These are phyloP conservation scores for Macrobrachium rosenbergii DNA, from an alignment of 1,140 invertebrate species.

Conservation along the genomic window DNA sequence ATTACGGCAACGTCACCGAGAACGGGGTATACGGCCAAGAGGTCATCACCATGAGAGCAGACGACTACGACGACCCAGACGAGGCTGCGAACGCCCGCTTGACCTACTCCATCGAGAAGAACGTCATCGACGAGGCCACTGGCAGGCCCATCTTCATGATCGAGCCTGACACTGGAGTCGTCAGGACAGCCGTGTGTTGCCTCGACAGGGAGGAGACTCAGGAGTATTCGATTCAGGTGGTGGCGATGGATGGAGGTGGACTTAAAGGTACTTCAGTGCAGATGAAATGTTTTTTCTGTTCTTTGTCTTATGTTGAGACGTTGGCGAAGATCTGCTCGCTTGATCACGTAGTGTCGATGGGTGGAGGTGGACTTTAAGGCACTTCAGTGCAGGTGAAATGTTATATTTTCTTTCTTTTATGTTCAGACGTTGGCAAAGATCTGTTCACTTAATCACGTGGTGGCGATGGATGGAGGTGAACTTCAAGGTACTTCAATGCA, in stretches of 20 bases:
- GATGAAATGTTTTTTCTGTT: slow-evolving; percentile 17
- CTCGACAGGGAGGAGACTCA: slow-evolving; percentile 93
- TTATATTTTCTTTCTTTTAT: no score
- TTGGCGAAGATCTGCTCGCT: neutral
- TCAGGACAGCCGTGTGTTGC: slow-evolving; percentile 95
- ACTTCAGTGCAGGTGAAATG: no score
- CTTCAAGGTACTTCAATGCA: no score
- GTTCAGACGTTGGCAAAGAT: no score
- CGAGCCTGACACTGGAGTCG: slow-evolving; percentile 93
- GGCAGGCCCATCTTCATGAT: slow-evolving; percentile 96
- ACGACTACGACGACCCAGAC: slow-evolving; percentile 95
- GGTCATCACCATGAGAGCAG: slow-evolving; percentile 98
- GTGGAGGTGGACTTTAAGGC: no score
- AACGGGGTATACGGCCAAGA: slow-evolving; percentile 96
- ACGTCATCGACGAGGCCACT: slow-evolving; percentile 95
- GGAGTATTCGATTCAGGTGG: slow-evolving; percentile 97
- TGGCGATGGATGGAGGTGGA: slow-evolving; percentile 92
- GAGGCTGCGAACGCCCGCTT: slow-evolving; percentile 93
- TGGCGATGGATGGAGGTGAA: no score
- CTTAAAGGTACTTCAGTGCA: slow-evolving; percentile 79
- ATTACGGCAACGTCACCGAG: slow-evolving; percentile 95
- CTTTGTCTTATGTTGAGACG: neutral
- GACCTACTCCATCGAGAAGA: slow-evolving; percentile 95
- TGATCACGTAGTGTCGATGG: neutral
- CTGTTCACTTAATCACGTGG: no score